These are phyloP conservation scores for Poeciliopsis presidionis DNA, from an alignment of 2,797 vertebrate species.

Conservation along the genomic window DNA sequence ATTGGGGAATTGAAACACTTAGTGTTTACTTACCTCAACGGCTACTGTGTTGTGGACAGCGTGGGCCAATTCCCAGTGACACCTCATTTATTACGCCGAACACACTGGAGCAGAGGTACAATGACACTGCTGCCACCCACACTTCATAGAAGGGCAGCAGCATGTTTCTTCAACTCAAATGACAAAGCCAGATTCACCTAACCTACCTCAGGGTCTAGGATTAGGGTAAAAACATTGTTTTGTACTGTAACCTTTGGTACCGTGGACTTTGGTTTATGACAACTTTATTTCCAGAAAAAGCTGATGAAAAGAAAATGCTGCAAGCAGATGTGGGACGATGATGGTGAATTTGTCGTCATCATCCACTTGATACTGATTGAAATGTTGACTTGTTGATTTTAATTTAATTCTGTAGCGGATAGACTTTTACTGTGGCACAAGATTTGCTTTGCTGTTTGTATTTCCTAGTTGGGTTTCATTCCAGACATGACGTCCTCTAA, in stretches of 20 bases:
- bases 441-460: not conserved
- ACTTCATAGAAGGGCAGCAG: slow-evolving; percentile 5
- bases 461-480: not conserved
- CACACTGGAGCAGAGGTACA: slow-evolving; percentile 48
- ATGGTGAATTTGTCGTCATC: not conserved
- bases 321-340: not conserved
- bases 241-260: not conserved
- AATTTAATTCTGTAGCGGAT: not conserved
- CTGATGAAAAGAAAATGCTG: not conserved
- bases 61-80: slow-evolving; percentile 61
- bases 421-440: not conserved
- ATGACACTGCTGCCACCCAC: slow-evolving; percentile 43
- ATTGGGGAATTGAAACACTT: slow-evolving; percentile 36
- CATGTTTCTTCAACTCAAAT: slow-evolving; percentile 1
- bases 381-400: not conserved
- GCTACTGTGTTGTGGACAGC: slow-evolving; percentile 47
- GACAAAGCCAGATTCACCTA: not conserved
- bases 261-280: not conserved
- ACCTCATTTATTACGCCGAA: slow-evolving; percentile 63
- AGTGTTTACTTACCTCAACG: slow-evolving; percentile 32
- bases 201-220: not conserved
- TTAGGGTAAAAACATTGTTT: not conserved
- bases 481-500: not conserved
- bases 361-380: not conserved
- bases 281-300: not conserved